Percentiles rank a stretch among this genome's conserved stretches.
phyloP scores from a whole-genome alignment of 23 tunicate species.

The Trididemnum miniatum region DNA sequence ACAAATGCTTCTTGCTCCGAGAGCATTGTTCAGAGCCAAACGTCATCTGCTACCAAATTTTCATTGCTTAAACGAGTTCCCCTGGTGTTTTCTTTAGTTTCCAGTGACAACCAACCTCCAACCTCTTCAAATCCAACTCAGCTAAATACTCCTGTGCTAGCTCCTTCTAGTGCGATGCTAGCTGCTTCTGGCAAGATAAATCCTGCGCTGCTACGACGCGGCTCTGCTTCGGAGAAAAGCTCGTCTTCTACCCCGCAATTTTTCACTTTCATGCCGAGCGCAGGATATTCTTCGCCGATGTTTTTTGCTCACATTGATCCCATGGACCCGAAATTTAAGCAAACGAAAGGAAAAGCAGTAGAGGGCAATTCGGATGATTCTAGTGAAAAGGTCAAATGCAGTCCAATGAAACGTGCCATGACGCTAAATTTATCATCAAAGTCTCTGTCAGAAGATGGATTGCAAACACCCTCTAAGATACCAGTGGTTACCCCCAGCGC shows the following conservation, averaged over 20 bases:
- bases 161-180: conserved; percentile 40
- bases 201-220: conserved; percentile 37
- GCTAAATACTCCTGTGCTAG: conserved; percentile 70
- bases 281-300: conserved; percentile 50
- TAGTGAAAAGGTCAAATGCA: not conserved
- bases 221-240: conserved; percentile 26
- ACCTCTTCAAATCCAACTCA: not conserved
- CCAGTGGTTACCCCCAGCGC: conserved; percentile 67
- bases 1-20: not conserved
- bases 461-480: conserved; percentile 80
- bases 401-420: conserved; percentile 30
- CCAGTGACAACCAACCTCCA: not conserved
- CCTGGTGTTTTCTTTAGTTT: not conserved
- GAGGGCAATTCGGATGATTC: conserved; percentile 5
- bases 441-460: conserved; percentile 46
- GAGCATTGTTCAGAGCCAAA: too few species aligned
- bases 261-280: conserved; percentile 72
- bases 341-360: conserved; percentile 21
- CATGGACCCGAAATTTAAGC: conserved; percentile 12
- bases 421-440: conserved; percentile 18
- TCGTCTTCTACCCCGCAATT: conserved; percentile 72
- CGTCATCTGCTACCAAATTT: not conserved
- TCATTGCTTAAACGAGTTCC: not conserved
- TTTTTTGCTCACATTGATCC: conserved; percentile 39
- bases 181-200: conserved; percentile 17